Evolutionary conservation across 2,797 vertebrate genomes (phyloP), one percentile per base, ranked within the genome.

Genomic region (Uromys caudimaculatus): DNA sequence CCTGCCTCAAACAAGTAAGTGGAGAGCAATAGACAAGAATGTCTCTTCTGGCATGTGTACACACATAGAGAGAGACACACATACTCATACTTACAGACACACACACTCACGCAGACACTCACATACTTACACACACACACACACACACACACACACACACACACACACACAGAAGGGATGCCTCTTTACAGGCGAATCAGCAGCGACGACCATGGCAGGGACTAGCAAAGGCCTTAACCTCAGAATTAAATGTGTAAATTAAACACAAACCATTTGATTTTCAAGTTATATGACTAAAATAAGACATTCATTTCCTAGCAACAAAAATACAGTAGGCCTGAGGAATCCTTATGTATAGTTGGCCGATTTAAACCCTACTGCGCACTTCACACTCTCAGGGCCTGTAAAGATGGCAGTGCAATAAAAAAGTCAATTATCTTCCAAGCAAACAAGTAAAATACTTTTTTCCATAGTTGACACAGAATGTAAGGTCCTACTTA

Each of bases 201-300:
- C 87, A 96, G 0, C 47, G 47, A 94, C 52, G 35, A 41, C 29
- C 32, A 69, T 1, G 1, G 38, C 35, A 76, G 35, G 38, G 77
- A 29, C 17, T 23, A 77, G 38, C 58, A 91, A 73, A 41, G 41
- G 35, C 81, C 88, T 93, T 94, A 87, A 64, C 52, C 38, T 81
- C 52, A 87, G 83, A 95, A 83, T n/a, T n/a, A 94, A 94, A 29
- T 69, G 69, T 44, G 13, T 38, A 93, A 93, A 92, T 62, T 89
- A 50, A 94, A 94, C 41, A 94, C 29, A 93, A 84, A 64, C 23
- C n/a, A 91, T 82, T 93, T 89, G 56, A 54, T 84, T 84, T 71
- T 75, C 79, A 95, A 81, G n/a, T 71, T 94, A 27, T 47, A 29
- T 10, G 71, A 83, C 29, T 52, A 83, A 91, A 54, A 82, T 17